Base-by-base conservation (phyloP, 2,888 invertebrate genomes). In the Xestia sexstrigata region DNA sequence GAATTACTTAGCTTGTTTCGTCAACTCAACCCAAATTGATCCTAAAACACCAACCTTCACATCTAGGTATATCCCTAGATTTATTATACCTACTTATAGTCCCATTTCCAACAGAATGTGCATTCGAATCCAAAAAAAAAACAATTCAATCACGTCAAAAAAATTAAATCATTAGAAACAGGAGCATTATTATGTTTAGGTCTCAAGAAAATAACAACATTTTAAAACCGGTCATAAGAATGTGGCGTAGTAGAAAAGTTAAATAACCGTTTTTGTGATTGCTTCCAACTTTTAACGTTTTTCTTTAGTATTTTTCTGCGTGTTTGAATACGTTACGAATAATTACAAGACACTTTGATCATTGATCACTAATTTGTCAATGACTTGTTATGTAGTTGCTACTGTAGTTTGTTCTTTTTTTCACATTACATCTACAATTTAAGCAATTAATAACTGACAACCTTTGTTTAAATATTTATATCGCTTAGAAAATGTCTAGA, bases 71-170 rank as follows among this genome's bases (percentile, higher is more conserved):
- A 23, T 47, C 11, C 17, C 13, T 76, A 11, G 13, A 47, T 39
- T n/a, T 70, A 47, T 9, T 20, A 26, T 62, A 42, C 15, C 11
- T 69, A 26, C n/a, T 13, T 30, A 39, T 49, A 47, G 30, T 74
- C 66, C 69, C 65, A 70, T 78, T 74, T 76, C 71, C 39, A 7
- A 20, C 26, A 30, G 49, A 70, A 58, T 49, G 47, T 74, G 84
- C 52, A 70, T 73, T 70, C 42, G 55, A 42, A 55, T 76, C 71
- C 75, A 76, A 86, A 78, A 35, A 35, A 35, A 2, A 83, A 80
- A 69, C 80, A 71, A 39, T 23, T n/a, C 47, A 9, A 65, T 55
- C 49, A 71, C 60, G 70, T n/a, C n/a, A n/a, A n/a, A n/a, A n/a
- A n/a, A n/a, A n/a, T n/a, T n/a, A n/a, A n/a, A n/a, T n/a, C n/a